Evolutionary conservation across 1,140 invertebrate genomes (phyloP), one percentile per base, ranked within the genome.

Genomic region (Brachionus manjavacas): DNA sequence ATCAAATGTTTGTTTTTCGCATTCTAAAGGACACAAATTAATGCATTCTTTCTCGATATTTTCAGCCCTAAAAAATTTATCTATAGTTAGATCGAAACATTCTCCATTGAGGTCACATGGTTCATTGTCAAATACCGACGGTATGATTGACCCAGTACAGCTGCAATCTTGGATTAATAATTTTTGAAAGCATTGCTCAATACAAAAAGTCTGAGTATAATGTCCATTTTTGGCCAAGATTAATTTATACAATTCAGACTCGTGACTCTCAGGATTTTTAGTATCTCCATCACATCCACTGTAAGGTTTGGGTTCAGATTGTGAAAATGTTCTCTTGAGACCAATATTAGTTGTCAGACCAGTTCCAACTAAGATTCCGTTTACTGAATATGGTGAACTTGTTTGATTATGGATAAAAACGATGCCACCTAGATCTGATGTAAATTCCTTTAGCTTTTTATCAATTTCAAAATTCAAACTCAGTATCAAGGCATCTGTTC

Each of bases 391-490:
- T 20, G 43, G 72, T 4, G 72, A 49, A 12, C 23, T 46, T 35
- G 41, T 25, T 46, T 76, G 16, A 14, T 76, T 76, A 8, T 76
- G 72, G 23, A 76, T 76, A 25, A 76, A 76, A 25, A 76, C 28
- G 3, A 76, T 49, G 12, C 39, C 41, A 9, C 72, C 72, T 9
- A n/a, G 16, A 35, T 72, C n/a, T 28, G 28, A 35, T 20, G n/a
- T n/a, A 72, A 14, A 72, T 1, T 4, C 1, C 1, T 6, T 14
- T 0, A 72, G 1, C 0, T 39, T 8, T 72, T 14, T 4, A 16
- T 72, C 14, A n/a, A 39, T 39, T 39, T 3, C 39, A 41, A 16
- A 3, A 16, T 72, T 39, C 23, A 72, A 39, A 31, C 14, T 35
- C 3, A 72, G n/a, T 14, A 72, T 39, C n/a, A 39, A 16, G 6